These are phyloP conservation scores for Drosophila atripex DNA, from an alignment of 2,888 invertebrate genomes.

Conservation along the genomic window DNA sequence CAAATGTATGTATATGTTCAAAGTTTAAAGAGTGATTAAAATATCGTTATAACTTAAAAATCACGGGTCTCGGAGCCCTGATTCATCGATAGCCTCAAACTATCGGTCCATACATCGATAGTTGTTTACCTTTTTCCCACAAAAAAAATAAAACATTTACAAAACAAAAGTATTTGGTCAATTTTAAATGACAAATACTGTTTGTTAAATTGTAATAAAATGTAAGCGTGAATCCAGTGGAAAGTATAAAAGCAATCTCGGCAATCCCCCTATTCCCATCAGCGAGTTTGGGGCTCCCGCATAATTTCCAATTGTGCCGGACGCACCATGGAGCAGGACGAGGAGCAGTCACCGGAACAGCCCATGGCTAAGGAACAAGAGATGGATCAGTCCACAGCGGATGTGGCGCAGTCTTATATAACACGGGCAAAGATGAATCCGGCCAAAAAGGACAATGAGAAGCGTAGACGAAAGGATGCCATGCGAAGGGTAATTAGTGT, in stretches of 20 bases:
- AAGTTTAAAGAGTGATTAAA: background rate
- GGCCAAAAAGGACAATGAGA: slow-evolving; percentile 81
- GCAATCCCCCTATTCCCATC: slow-evolving; percentile 2
- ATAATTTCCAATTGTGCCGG: slow-evolving; percentile 52
- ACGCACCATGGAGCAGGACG: slow-evolving; percentile 54
- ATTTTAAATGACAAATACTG: slow-evolving; percentile 14
- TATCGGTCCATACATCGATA: slow-evolving; percentile 31
- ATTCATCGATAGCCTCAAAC: background rate
- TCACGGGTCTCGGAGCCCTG: slow-evolving; percentile 3
- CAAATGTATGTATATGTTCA: background rate
- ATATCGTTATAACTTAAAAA: background rate
- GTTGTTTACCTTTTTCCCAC: slow-evolving; percentile 50
- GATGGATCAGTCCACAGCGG: slow-evolving; percentile 40
- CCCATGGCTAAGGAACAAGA: slow-evolving; percentile 59
- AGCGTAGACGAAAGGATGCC: slow-evolving; percentile 82
- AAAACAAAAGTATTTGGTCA: slow-evolving; percentile 14
- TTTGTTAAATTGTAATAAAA: background rate
- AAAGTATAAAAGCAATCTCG: slow-evolving; percentile 3
- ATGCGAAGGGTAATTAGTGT: slow-evolving; percentile 79
- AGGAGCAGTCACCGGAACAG: slow-evolving; percentile 46
- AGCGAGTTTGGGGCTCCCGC: slow-evolving; percentile 9
- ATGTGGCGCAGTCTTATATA: slow-evolving; percentile 80
- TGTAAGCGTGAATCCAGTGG: slow-evolving; percentile 17
- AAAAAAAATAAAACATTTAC: slow-evolving; percentile 31
- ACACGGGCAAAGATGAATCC: slow-evolving; percentile 82